phyloP scores from a whole-genome alignment of 2,888 invertebrate species.

The Ferdinandea cuprea region DNA sequence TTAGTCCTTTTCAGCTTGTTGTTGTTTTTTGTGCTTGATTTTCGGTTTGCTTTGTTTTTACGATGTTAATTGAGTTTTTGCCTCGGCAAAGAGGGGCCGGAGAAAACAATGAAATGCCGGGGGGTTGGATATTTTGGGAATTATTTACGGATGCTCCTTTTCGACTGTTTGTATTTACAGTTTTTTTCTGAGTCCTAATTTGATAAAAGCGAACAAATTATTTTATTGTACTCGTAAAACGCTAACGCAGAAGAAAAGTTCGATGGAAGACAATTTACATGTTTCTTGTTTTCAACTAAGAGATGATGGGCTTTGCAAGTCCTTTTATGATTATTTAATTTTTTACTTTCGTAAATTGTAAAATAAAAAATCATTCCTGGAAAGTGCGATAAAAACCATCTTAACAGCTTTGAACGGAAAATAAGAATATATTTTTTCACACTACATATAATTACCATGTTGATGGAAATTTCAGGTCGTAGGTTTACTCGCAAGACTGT shows the following conservation, averaged over 20 bases:
- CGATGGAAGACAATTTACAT: constrained; percentile 31
- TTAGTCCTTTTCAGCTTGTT: background rate
- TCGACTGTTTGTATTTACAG: constrained; percentile 12
- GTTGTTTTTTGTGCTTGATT: constrained; percentile 33
- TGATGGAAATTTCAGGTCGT: too few species aligned
- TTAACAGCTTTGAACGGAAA: background rate
- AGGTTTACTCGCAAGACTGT: too few species aligned
- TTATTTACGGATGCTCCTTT: constrained; percentile 1
- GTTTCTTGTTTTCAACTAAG: background rate
- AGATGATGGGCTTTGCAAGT: background rate
- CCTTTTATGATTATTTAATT: constrained; percentile 2
- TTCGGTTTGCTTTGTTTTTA: constrained; percentile 18
- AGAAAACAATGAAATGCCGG: background rate
- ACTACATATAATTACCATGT: too few species aligned
- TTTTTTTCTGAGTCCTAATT: constrained; percentile 19
- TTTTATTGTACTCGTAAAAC: constrained; percentile 43
- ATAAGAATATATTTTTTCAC: too few species aligned
- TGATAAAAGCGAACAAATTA: constrained; percentile 47
- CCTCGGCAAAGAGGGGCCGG: background rate
- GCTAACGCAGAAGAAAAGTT: constrained; percentile 1
- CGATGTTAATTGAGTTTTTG: constrained; percentile 46
- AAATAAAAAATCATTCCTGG: background rate
- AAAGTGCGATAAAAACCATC: background rate
- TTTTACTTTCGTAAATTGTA: background rate
- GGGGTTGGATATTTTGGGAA: constrained; percentile 5